Conservation (phyloP, 2,888 invertebrate species). For the Eupithecia inturbata region DNA sequence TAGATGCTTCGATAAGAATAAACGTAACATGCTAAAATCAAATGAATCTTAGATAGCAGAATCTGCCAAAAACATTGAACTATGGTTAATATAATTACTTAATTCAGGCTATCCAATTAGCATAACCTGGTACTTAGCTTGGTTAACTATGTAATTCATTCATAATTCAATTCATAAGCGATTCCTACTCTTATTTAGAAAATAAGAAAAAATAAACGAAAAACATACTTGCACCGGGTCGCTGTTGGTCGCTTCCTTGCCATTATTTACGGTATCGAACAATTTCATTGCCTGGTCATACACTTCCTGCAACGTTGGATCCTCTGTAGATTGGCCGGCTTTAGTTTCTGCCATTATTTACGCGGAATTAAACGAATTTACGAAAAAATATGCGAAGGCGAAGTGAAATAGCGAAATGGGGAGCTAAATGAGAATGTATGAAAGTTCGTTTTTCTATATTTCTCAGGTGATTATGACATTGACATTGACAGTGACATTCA, state of each 20-base stretch:
- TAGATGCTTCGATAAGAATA: no score
- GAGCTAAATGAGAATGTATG: no score
- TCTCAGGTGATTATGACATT: no score
- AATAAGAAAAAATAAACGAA: conserved; percentile 6
- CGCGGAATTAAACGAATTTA: not conserved
- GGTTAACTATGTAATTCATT: not conserved
- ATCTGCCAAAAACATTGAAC: not conserved
- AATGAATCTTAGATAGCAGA: not conserved
- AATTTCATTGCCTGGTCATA: conserved; percentile 89
- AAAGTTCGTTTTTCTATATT: no score
- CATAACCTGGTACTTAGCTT: not conserved
- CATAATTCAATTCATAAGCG: not conserved
- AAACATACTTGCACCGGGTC: conserved; percentile 86
- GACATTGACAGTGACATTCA: no score
- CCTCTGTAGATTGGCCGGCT: conserved; percentile 63
- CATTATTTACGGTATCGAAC: conserved; percentile 86
- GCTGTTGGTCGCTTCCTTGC: conserved; percentile 88
- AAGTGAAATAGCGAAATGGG: not conserved
- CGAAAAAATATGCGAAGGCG: not conserved
- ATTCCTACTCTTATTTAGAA: not conserved
- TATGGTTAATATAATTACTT: not conserved
- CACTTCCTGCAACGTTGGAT: conserved; percentile 70
- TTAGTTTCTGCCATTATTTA: conserved; percentile 55
- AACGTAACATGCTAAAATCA: not conserved
- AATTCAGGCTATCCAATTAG: not conserved